Evolutionary conservation across 2,113 vertebrate genomes (phyloP), one percentile per base, ranked within the genome.

Genomic region (Melanocharis versteri): DNA sequence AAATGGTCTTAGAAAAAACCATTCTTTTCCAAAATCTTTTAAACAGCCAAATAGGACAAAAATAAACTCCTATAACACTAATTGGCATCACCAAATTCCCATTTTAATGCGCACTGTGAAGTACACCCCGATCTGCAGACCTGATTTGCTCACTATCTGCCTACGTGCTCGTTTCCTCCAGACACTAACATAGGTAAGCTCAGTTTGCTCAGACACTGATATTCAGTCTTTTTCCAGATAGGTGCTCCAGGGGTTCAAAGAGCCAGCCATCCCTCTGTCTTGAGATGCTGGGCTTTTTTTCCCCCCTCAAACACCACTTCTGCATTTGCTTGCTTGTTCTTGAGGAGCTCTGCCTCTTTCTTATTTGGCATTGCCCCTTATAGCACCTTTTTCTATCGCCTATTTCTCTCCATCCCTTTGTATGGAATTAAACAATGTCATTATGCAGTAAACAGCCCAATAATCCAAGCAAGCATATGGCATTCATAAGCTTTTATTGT

Each of bases 401-500:
- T 45, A 21, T 48, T 76, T 84, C 21, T 65, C 54, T 78, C 47
- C 50, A 71, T 21, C 9, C 11, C 30, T 50, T 37, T 64, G 30
- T 83, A 87, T 68, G 79, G 70, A 86, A 75, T 86, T 77, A 84
- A 96, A 65, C 35, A 90, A 66, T 54, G 80, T 51, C 40, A 61
- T 70, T 76, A 73, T 77, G 51, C 87, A 93, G 39, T 70, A 88
- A 96, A 83, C 66, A 96, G 58, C 33, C 19, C 47, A 40, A 88
- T 73, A 94, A 62, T 53, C 44, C 48, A 69, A 79, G 62, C 37
- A 66, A 93, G 60, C 82, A 75, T 62, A 75, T 48, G 40, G 47
- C 78, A 93, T 83, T 95, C 76, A 35, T 70, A 93, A 86, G 8
- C 51, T 93, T 73, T 86, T 88, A 56, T 47, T 70, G 39, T 30